Base-by-base conservation (phyloP, 2,113 vertebrate genomes). In the Eulacestoma nigropectus region DNA sequence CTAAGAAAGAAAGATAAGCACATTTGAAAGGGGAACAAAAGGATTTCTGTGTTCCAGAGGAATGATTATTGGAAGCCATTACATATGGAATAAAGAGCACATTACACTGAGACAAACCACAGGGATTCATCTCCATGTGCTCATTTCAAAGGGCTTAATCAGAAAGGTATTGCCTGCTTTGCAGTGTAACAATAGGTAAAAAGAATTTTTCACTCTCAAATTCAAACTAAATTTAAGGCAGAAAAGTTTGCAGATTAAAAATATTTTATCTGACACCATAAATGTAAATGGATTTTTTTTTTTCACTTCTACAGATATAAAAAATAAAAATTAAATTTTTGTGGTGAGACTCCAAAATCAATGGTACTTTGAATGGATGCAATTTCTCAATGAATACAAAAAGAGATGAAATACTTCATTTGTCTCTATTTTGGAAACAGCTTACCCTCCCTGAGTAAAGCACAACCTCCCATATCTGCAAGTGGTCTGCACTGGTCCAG, bases 31-130 rank as follows among this genome's bases (percentile, higher is more conserved):
- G 39, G 56, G 55, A 35, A 96, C 93, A 96, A 94, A 97, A 79
- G 70, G 50, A 90, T 84, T 96, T 93, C 90, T 92, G 13, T 73
- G 76, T 96, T 94, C 81, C 91, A 88, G 85, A 49, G 79, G 92
- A 95, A 96, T 92, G 94, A 97, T 96, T 97, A 95, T 95, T 95
- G 90, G 95, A 95, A 97, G 77, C 72, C 81, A 79, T 90, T 93
- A 85, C 95, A 96, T 84, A 93, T 92, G 70, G 87, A 70, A 96
- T 94, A 88, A 93, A 96, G 88, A 94, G 47, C 60, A 74, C 33
- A 46, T 96, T 84, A 65, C 68, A 55, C 86, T 88, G 78, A 94
- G 94, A 73, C 33, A 69, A 83, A 65, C 49, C 63, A 68, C 72
- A 76, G 72, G 59, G 53, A 76, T 80, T 80, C 72, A 60, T 60